These are phyloP conservation scores for Neoseiulus cucumeris DNA, from an alignment of 1,140 invertebrate genomes.

Conservation along the genomic window DNA sequence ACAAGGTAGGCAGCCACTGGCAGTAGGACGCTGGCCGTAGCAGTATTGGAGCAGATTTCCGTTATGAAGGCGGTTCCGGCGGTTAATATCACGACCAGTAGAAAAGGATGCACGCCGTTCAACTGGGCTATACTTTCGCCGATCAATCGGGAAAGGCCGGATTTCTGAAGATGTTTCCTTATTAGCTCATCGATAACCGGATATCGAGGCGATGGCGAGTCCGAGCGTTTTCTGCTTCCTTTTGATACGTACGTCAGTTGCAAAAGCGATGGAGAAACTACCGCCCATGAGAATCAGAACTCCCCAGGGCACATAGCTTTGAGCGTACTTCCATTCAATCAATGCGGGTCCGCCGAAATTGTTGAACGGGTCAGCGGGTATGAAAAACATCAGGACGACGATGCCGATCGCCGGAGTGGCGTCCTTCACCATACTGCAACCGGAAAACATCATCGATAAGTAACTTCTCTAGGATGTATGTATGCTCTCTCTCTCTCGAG, in stretches of 20 bases:
- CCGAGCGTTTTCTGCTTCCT: neutral
- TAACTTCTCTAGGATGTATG: neutral
- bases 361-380: constrained; percentile 18
- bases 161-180: constrained; percentile 26
- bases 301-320: constrained; percentile 31
- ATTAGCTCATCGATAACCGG: too few relatives aligned
- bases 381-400: constrained; percentile 28
- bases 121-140: constrained; percentile 35
- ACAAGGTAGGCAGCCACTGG: constrained; percentile 59
- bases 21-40: constrained; percentile 59
- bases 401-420: constrained; percentile 28
- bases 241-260: constrained; percentile 36
- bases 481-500: neutral
- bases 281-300: constrained; percentile 39
- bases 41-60: constrained; percentile 62
- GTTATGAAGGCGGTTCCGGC: constrained; percentile 39
- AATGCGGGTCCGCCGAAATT: constrained; percentile 19
- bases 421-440: constrained; percentile 30
- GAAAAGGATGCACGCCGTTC: constrained; percentile 22
- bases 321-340: constrained; percentile 27
- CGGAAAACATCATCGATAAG: neutral
- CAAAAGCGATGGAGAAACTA: constrained; percentile 68
- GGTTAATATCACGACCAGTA: constrained; percentile 27
- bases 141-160: constrained; percentile 49
- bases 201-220: too few relatives aligned